Conservation (phyloP, 2,797 vertebrate species). For the Enteromius anoplus region DNA sequence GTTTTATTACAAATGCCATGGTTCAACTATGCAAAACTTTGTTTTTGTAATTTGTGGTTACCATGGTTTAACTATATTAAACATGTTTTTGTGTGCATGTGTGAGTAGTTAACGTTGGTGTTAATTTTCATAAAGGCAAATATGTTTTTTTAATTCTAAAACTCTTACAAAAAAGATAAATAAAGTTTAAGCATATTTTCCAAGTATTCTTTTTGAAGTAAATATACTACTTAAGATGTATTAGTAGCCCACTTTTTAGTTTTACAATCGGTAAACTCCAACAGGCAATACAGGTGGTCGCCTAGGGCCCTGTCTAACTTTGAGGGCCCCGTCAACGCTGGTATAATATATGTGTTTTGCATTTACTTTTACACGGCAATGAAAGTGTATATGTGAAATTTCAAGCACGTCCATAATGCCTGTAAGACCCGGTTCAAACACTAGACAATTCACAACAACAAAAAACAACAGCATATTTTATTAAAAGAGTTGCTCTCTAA, state of each 20-base stretch:
- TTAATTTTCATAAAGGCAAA: not conserved
- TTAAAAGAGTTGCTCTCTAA: no score
- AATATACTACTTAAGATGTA: not conserved
- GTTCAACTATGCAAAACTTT: not conserved
- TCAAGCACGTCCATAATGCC: no score
- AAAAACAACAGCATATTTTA: no score
- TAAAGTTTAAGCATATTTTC: not conserved
- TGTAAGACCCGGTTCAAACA: no score
- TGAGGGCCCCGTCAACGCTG: no score
- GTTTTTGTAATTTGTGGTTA: not conserved
- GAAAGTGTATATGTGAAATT: no score
- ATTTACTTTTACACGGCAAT: no score
- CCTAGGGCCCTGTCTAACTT: no score
- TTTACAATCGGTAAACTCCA: no score
- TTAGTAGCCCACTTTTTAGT: not conserved
- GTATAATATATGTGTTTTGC: no score
- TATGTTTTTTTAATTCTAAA: not conserved
- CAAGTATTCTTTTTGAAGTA: not conserved
- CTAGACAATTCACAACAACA: no score
- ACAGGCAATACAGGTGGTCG: no score
- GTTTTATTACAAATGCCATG: not conserved
- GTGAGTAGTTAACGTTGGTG: not conserved
- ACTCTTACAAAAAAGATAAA: not conserved
- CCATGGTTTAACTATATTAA: not conserved
- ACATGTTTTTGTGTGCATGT: not conserved